phyloP scores from a whole-genome alignment of 2,888 invertebrate species.

The Amaurobius ferox region DNA sequence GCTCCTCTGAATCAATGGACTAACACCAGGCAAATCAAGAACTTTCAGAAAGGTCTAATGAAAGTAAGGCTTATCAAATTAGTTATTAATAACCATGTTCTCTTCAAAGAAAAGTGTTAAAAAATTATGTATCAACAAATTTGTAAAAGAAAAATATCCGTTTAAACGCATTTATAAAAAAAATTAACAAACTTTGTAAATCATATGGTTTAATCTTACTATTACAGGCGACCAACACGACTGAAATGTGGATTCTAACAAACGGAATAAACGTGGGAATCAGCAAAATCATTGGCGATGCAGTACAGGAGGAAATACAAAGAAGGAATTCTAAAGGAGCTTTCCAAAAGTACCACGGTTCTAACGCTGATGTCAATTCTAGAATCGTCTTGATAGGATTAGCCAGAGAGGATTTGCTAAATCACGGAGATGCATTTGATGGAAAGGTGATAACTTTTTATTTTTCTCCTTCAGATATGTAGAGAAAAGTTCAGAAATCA shows the following conservation, averaged over 20 bases:
- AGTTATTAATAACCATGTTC: no score
- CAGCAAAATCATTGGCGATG: constrained; percentile 77
- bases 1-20: constrained; percentile 72
- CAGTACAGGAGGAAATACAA: constrained; percentile 76
- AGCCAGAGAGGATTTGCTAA: constrained; percentile 73
- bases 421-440: constrained; percentile 73
- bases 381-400: constrained; percentile 76
- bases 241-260: constrained; percentile 77
- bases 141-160: no score
- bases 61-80: constrained; percentile 71
- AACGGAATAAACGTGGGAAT: constrained; percentile 77
- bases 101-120: no score
- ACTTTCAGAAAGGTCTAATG: constrained; percentile 74
- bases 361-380: constrained; percentile 37
- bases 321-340: constrained; percentile 74
- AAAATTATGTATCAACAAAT: no score
- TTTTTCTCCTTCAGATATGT: constrained; percentile 27
- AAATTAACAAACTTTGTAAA: no score
- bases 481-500: no score
- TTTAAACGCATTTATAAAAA: no score
- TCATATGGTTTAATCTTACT: no score
- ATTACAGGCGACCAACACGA: constrained; percentile 77
- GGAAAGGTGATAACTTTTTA: constrained; percentile 50
- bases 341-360: constrained; percentile 72
- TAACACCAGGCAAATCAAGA: constrained; percentile 72